Conservation (phyloP, 2,888 invertebrate species). For the Phanerotoma sp. region DNA sequence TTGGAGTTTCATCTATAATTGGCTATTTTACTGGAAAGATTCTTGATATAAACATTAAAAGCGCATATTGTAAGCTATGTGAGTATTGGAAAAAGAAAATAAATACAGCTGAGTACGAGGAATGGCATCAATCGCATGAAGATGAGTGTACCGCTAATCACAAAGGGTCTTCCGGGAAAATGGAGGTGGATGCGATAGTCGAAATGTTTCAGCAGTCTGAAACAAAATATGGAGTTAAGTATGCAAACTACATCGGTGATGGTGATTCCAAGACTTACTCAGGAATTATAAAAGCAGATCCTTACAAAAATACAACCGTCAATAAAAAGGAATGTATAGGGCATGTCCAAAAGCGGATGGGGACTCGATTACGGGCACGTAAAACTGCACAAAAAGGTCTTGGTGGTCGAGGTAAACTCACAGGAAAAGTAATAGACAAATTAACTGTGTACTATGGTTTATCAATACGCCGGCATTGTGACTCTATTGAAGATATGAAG, state of each 20-base stretch:
- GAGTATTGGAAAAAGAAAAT: constrained; percentile 5
- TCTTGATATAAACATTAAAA: neutral
- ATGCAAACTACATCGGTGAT: neutral
- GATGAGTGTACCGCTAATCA: neutral
- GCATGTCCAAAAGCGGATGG: too few relatives aligned
- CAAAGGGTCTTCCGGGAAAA: neutral
- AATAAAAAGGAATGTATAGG: neutral
- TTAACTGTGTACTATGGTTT: too few relatives aligned
- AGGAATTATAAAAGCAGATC: neutral
- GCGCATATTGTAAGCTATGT: constrained; percentile 4
- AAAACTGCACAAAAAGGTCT: neutral
- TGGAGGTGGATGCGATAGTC: neutral
- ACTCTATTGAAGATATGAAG: too few relatives aligned
- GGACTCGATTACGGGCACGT: neutral
- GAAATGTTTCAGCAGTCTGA: neutral
- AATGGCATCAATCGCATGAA: neutral
- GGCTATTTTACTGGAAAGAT: neutral
- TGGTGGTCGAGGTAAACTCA: neutral
- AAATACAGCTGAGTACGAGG: neutral
- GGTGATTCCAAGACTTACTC: too few relatives aligned
- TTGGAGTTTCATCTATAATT: neutral
- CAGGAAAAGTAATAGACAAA: constrained; percentile 1
- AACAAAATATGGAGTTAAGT: neutral
- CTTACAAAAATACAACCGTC: neutral
- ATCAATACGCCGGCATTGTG: too few relatives aligned